Base-by-base conservation (phyloP, 2,797 vertebrate genomes). In the Aulostomus chinensis region DNA sequence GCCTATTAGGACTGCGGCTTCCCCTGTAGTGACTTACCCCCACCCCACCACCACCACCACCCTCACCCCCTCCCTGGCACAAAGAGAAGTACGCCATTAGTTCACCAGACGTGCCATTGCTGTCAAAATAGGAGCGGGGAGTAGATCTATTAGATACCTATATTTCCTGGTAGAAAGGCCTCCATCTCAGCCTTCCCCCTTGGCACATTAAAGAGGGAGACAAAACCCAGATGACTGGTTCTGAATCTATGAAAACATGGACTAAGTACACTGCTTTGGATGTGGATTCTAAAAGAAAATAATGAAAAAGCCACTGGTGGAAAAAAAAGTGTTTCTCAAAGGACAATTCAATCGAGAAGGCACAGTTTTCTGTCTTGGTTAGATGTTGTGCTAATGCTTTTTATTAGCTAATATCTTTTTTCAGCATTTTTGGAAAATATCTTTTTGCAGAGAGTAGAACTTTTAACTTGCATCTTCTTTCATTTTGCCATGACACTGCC, bases 221-320 rank as follows among this genome's bases (percentile, higher is more conserved):
- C 68, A 83, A 82, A 89, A 83, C 84, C 85, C 85, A 86, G 85
- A 86, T 86, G 86, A 84, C 81, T 77, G 72, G 69, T 85, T 86
- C 45, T 59, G 74, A 73, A 88, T 88, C 83, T 90, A 76, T 76
- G 58, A 81, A 88, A 91, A 88, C 84, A 88, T 9, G 32, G 24
- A 62, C 72, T 84, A 84, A 90, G 86, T 85, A 86, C 82, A 79
- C 80, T 84, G 80, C 84, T 83, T 86, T 85, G 79, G 74, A 86
- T 84, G 86, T 87, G 85, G 84, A 87, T 83, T 87, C 76, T 73
- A 10, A 72, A 86, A 71, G 82, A 85, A 89, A 87, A 86, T 85
- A 89, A 87, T 76, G 72, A 85, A 88, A 86, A 88, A 81, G 80
- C 78, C 81, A 85, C 68, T 67, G 51, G 57, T 69, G 81, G 79